These are phyloP conservation scores for Nysson spinosus DNA, from an alignment of 2,888 invertebrate genomes.

Conservation along the genomic window DNA sequence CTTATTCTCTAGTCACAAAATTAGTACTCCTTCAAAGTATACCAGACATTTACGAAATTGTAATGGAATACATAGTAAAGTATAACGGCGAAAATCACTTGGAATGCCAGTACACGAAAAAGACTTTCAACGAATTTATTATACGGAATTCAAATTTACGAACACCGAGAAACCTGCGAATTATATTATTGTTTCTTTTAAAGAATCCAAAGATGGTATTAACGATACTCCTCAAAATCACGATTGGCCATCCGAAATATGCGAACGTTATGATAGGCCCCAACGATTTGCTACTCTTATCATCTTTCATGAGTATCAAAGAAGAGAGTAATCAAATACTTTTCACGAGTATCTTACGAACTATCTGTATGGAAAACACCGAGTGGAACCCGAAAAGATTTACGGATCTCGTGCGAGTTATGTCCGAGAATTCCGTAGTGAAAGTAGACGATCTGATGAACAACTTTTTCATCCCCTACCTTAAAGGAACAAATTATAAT, in stretches of 20 bases:
- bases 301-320: conserved; percentile 61
- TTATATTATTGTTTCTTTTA: conserved; percentile 53
- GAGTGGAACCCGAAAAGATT: conserved; percentile 62
- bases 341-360: conserved; percentile 35
- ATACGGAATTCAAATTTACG: conserved; percentile 53
- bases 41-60: conserved; percentile 57
- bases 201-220: conserved; percentile 63
- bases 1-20: conserved; percentile 47
- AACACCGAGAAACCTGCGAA: conserved; percentile 32
- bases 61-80: conserved; percentile 58
- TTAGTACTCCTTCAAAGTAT: conserved; percentile 54
- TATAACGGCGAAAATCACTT: conserved; percentile 59
- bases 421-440: conserved; percentile 37
- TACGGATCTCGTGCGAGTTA: conserved; percentile 42
- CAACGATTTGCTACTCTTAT: conserved; percentile 58
- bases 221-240: conserved; percentile 61
- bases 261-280: conserved; percentile 58
- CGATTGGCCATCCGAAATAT: conserved; percentile 62
- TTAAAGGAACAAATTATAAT: conserved; percentile 34
- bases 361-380: conserved; percentile 49
- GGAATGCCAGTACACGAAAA: conserved; percentile 51
- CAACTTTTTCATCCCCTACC: conserved; percentile 61
- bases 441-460: conserved; percentile 61
- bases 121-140: conserved; percentile 61
- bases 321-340: conserved; percentile 47